These are phyloP conservation scores for Copidosoma floridanum DNA, from an alignment of 1,140 invertebrate species.

Conservation along the genomic window DNA sequence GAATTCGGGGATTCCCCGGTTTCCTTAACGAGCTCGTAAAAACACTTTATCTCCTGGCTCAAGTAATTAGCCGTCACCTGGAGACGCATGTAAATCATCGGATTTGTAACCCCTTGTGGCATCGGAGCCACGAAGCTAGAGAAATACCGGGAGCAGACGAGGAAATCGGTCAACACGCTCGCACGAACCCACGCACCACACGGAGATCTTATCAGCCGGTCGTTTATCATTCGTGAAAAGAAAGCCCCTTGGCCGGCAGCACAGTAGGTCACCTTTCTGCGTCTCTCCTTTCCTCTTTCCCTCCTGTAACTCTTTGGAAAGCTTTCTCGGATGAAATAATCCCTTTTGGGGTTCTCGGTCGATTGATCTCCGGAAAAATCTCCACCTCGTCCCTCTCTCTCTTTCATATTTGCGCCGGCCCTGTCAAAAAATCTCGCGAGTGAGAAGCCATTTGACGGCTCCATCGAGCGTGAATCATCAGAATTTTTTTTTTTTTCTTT, in stretches of 20 bases:
- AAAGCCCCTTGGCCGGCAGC: constrained; percentile 11
- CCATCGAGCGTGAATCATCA: constrained; percentile 23
- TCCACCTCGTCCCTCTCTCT: not conserved
- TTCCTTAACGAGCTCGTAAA: constrained; percentile 15
- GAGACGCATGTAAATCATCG: constrained; percentile 11
- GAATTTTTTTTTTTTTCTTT: constrained; percentile 3
- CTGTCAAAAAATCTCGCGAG: constrained; percentile 16
- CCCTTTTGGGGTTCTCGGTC: constrained; percentile 14
- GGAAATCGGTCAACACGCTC: constrained; percentile 4
- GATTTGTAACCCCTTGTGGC: not conserved
- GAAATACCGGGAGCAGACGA: constrained; percentile 20
- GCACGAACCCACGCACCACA: too few species aligned
- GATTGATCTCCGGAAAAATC: constrained; percentile 21
- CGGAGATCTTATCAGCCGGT: too few species aligned
- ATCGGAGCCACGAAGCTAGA: not conserved
- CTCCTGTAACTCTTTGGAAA: constrained; percentile 7
- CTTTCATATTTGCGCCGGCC: too few species aligned
- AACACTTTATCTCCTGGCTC: not conserved
- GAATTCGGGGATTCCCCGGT: too few species aligned
- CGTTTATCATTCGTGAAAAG: constrained; percentile 27
- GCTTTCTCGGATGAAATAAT: constrained; percentile 20
- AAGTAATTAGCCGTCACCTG: constrained; percentile 5
- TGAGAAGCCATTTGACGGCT: constrained; percentile 19
- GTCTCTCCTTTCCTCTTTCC: too few species aligned
- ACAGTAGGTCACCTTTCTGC: too few species aligned